phyloP scores from a whole-genome alignment of 1,140 invertebrate genomes.

The Drosophila pachea region DNA sequence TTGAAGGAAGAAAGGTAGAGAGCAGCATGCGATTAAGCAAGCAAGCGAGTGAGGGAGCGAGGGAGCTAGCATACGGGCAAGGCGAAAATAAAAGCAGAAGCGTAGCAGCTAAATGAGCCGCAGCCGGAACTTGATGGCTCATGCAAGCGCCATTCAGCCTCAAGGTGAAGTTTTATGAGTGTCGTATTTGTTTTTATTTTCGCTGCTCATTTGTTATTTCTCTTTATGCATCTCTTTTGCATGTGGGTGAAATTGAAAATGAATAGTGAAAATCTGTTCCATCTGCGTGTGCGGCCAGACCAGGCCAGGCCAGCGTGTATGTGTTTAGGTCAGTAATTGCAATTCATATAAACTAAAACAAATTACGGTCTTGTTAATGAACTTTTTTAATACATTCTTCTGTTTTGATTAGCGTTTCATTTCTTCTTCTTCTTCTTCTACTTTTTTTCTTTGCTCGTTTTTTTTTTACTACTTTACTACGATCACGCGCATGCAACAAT shows the following conservation, averaged over 20 bases:
- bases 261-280: constrained; percentile 34
- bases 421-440: too few relatives aligned
- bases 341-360: constrained; percentile 34
- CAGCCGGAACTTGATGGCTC: constrained; percentile 64
- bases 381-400: constrained; percentile 23
- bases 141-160: constrained; percentile 35
- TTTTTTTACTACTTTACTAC: too few relatives aligned
- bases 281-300: not conserved
- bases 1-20: too few relatives aligned
- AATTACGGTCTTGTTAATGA: constrained; percentile 41
- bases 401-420: not conserved
- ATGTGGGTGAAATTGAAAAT: constrained; percentile 65
- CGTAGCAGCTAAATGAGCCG: constrained; percentile 45
- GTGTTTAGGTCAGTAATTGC: constrained; percentile 22
- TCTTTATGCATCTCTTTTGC: constrained; percentile 32
- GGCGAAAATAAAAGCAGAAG: constrained; percentile 29
- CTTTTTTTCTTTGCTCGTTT: too few relatives aligned
- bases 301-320: too few relatives aligned
- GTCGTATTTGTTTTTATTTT: constrained; percentile 21
- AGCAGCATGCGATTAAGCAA: too few relatives aligned
- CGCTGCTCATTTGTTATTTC: constrained; percentile 2
- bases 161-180: constrained; percentile 67
- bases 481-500: too few relatives aligned
- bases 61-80: not conserved
- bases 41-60: not conserved